Base-by-base conservation (phyloP, 2,113 vertebrate genomes). In the Cebidichthys violaceus region DNA sequence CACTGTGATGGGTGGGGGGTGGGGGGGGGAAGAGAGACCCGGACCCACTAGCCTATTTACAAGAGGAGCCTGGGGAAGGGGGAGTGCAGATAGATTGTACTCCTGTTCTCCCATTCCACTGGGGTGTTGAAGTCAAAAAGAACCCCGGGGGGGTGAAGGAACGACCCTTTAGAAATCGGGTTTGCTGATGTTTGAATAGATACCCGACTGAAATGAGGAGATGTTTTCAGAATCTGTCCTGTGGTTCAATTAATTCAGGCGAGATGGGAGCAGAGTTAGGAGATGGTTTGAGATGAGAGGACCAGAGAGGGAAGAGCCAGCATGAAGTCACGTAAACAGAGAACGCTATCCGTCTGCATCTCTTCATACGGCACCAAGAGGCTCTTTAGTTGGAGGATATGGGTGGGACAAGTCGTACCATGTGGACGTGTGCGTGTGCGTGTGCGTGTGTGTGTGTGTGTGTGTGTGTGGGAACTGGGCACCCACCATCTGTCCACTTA, bases 41-140 rank as follows among this genome's bases (percentile, higher is more conserved):
- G 83, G 86, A 84, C 68, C 71, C 81, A 90, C 82, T 82, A 83
- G 86, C 84, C 86, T 90, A 88, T 87, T 90, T 90, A 88, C 87
- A 89, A 74, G 41, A 57, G 43, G 71, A 85, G 74, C 57, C 76
- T 71, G 24, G 55, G 39, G 75, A 81, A 43, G 60, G 79, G 77
- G 85, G 69, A 50, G 33, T 27, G 67, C 22, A 65, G 55, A 20
- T 57, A 69, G 68, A 84, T 29, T 79, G 60, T 54, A 61, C 71
- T 22, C 37, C 76, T 81, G 82, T 77, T 90, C 60, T 60, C 72
- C 71, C 62, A 86, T 70, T 81, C 70, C 77, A 69, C 41, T 20
- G 74, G 69, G 77, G 79, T 62, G 77, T 41, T 71, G 66, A 80
- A 77, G 61, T 73, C 77, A 77, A 89, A 83, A 86, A 67, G 33